These are phyloP conservation scores for Eretmochelys imbricata DNA, from an alignment of 2,113 vertebrate species.

Conservation along the genomic window DNA sequence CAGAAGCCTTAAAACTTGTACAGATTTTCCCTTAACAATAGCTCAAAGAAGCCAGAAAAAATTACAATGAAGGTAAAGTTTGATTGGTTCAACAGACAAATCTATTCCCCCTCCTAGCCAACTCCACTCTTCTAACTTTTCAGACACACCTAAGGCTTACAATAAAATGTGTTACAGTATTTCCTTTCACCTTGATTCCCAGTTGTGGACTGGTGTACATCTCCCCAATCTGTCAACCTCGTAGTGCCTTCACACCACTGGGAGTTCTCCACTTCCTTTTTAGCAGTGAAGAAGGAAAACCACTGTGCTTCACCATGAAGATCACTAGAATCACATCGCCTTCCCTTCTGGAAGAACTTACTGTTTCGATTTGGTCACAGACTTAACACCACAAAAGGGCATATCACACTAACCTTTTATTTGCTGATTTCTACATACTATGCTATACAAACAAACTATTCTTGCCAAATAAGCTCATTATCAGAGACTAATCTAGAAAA, in stretches of 20 bases:
- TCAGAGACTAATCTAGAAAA: background rate
- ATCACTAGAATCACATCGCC: rapidly evolving
- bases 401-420: rapidly evolving
- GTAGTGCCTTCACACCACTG: background rate
- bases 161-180: rapidly evolving
- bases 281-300: background rate
- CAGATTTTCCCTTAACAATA: background rate
- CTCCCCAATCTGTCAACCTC: background rate
- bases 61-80: rapidly evolving
- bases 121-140: background rate
- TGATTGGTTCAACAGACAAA: background rate
- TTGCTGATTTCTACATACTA: background rate
- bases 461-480: background rate
- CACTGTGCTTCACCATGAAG: background rate
- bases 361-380: background rate
- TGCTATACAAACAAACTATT: background rate
- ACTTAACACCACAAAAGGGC: background rate
- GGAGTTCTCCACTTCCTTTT: background rate
- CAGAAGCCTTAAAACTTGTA: background rate
- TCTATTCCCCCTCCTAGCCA: background rate
- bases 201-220: background rate
- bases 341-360: rapidly evolving
- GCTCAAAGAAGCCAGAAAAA: background rate
- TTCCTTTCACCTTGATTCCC: background rate
- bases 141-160: background rate